A percentile compares a stretch with the other conserved stretches of the same genome.
These are phyloP conservation scores for Myxocyprinus asiaticus DNA, from an alignment of 2,113 vertebrate species.

Conservation along the genomic window DNA sequence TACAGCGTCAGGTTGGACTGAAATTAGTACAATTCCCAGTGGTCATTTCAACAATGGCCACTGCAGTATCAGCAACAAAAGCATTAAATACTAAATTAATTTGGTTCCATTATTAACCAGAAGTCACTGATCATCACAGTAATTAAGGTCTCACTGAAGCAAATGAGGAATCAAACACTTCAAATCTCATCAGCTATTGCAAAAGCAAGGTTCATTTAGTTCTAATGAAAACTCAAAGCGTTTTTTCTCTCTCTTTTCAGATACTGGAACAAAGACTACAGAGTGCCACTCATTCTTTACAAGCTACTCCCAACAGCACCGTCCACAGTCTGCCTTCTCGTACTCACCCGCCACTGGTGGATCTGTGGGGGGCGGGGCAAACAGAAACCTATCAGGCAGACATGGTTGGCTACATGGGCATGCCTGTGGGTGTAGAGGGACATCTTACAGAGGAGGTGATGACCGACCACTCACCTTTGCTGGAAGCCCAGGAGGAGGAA, in stretches of 20 bases:
- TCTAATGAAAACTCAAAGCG: neutral
- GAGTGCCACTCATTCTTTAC: constrained; percentile 77
- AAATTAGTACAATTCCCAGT: neutral
- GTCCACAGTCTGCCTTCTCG: constrained; percentile 77
- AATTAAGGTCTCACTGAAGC: neutral
- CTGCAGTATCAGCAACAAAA: neutral
- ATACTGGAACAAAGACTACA: constrained; percentile 75
- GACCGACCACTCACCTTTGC: constrained; percentile 83
- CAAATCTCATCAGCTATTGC: neutral
- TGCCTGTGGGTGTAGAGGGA: constrained; percentile 77
- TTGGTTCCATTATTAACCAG: constrained; percentile 8
- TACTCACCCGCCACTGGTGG: constrained; percentile 82
- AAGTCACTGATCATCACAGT: neutral
- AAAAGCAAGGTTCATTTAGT: neutral
- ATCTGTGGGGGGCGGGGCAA: constrained; percentile 84
- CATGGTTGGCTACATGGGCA: constrained; percentile 78
- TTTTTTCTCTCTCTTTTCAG: constrained; percentile 51
- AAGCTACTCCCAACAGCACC: constrained; percentile 81
- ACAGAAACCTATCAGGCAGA: constrained; percentile 76
- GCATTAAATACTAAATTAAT: constrained; percentile 9
- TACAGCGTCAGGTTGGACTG: neutral
- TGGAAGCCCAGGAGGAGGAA: constrained; percentile 81
- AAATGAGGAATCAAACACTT: neutral
- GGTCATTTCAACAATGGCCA: neutral
- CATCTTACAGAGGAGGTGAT: constrained; percentile 76